Evolutionary conservation across 2,113 vertebrate species (phyloP).

Genomic region (Falcunculus frontatus): DNA sequence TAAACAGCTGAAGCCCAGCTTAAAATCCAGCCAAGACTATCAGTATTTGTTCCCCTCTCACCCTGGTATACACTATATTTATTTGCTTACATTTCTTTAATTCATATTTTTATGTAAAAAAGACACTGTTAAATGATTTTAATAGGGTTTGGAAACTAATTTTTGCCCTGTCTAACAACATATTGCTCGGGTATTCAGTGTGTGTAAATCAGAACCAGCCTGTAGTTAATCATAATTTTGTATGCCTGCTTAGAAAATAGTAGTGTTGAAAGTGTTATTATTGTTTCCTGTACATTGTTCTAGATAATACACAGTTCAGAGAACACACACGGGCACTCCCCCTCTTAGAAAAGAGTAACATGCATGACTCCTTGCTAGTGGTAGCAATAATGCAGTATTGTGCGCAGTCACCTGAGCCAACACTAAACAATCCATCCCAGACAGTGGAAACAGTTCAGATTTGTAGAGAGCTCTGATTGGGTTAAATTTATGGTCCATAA

Average conservation of each 20-base stretch:
- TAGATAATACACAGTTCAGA: not conserved
- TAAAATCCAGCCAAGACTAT: not conserved
- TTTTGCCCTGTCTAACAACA: not conserved
- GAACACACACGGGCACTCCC: not conserved
- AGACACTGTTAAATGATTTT: not conserved
- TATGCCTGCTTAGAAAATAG: not conserved
- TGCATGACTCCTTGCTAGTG: rapidly evolving
- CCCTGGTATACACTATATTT: not conserved
- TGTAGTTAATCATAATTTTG: not conserved
- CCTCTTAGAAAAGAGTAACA: not conserved
- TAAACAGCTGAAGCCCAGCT: not conserved
- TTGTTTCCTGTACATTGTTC: not conserved
- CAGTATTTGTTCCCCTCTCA: not conserved
- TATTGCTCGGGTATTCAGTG: not conserved
- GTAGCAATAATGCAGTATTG: not conserved
- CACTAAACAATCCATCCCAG: not conserved
- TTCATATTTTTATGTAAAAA: not conserved
- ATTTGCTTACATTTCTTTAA: not conserved
- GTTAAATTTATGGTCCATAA: not conserved
- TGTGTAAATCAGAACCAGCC: not conserved
- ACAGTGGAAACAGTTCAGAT: not conserved
- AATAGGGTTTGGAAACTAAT: not conserved
- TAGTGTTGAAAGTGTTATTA: not conserved
- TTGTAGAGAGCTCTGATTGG: not conserved
- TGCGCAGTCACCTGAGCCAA: not conserved